These are phyloP conservation scores for Monarcha castaneiventris DNA, from an alignment of 2,113 vertebrate species.

Conservation along the genomic window DNA sequence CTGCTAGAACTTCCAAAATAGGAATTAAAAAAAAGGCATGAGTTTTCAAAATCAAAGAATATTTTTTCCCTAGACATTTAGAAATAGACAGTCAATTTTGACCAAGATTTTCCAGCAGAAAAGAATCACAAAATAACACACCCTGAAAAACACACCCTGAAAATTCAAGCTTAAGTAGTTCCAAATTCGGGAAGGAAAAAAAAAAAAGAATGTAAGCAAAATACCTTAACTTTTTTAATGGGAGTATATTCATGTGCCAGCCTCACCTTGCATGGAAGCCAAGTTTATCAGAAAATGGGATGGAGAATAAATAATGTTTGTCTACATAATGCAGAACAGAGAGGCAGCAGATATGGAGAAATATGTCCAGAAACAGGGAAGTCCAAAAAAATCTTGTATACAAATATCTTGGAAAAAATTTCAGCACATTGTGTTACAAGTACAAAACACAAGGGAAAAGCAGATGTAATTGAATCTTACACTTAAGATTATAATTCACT, in stretches of 20 bases:
- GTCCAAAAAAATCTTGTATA: neutral
- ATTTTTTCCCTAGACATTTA: neutral
- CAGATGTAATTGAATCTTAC: neutral
- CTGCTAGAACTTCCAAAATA: neutral
- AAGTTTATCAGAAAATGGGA: neutral
- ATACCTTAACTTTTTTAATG: neutral
- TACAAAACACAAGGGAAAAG: neutral
- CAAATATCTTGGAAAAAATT: neutral
- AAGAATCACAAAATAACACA: neutral
- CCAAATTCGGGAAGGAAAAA: neutral
- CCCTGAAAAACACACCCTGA: neutral
- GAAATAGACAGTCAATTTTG: neutral
- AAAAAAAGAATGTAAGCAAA: neutral
- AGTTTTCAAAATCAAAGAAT: neutral
- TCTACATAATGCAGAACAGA: neutral
- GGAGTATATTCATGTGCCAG: neutral
- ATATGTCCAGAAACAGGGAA: neutral
- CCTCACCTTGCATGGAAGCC: neutral
- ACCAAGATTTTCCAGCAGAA: neutral
- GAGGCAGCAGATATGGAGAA: neutral
- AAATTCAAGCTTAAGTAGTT: neutral
- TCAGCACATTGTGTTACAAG: neutral
- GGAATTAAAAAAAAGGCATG: neutral
- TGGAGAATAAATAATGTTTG: neutral
- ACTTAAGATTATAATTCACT: neutral